These are phyloP conservation scores for Taurulus bubalis DNA, from an alignment of 2,113 vertebrate species.

Conservation along the genomic window DNA sequence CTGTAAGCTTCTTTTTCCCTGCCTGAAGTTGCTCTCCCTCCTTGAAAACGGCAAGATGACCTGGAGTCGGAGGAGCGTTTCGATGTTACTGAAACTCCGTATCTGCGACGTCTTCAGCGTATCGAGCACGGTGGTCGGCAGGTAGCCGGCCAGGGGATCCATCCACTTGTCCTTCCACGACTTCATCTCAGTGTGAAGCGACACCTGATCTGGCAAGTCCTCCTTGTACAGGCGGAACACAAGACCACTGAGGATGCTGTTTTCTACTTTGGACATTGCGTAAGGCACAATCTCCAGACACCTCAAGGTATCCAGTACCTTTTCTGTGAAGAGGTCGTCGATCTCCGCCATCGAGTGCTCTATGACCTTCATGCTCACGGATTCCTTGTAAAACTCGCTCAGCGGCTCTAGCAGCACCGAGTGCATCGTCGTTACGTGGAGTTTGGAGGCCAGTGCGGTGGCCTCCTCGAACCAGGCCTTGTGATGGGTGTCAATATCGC, in stretches of 20 bases:
- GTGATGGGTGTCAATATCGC: slow-evolving; percentile 78
- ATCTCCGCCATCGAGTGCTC: slow-evolving; percentile 80
- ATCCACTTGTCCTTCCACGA: slow-evolving; percentile 84
- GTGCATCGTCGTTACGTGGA: slow-evolving; percentile 76
- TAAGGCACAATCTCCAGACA: slow-evolving; percentile 88
- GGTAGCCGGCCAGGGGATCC: slow-evolving; percentile 74
- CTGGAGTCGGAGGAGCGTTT: slow-evolving; percentile 83
- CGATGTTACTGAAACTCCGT: slow-evolving; percentile 82
- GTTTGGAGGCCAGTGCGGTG: slow-evolving; percentile 71
- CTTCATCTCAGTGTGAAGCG: slow-evolving; percentile 80
- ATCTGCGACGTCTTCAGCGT: slow-evolving; percentile 82
- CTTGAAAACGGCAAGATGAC: slow-evolving; percentile 82
- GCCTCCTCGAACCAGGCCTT: slow-evolving; percentile 84
- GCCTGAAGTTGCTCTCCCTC: slow-evolving; percentile 81
- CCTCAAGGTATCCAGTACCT: slow-evolving; percentile 78
- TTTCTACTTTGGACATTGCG: slow-evolving; percentile 83
- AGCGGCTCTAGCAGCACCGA: slow-evolving; percentile 77
- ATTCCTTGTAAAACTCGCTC: slow-evolving; percentile 82
- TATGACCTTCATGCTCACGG: slow-evolving; percentile 72
- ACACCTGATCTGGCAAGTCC: slow-evolving; percentile 80
- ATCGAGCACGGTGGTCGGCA: slow-evolving; percentile 81
- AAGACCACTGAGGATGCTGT: slow-evolving; percentile 75
- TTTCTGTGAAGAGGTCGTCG: slow-evolving; percentile 79
- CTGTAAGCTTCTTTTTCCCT: slow-evolving; percentile 78
- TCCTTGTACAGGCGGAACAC: slow-evolving; percentile 80